Percentiles rank a stretch among this genome's conserved stretches.
These are phyloP conservation scores for Taeniopygia guttata DNA, from an alignment of 2,797 vertebrate genomes.

Conservation along the genomic window DNA sequence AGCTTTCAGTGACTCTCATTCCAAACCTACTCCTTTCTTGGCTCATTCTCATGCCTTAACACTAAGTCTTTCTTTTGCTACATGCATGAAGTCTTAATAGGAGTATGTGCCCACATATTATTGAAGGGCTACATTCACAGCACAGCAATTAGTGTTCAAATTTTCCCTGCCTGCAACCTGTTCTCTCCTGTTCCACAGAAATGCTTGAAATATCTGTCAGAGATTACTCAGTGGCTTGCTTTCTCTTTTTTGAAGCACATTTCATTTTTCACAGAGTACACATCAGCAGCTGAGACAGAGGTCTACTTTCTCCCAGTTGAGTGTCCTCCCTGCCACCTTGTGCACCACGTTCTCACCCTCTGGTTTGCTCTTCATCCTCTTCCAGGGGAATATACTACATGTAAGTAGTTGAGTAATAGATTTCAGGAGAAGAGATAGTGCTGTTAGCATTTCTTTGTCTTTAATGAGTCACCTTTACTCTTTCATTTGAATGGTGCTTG, in stretches of 20 bases:
- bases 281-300: not conserved
- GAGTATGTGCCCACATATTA: not conserved
- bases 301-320: not conserved
- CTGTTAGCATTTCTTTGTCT: not conserved
- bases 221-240: not conserved
- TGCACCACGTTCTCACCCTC: not conserved
- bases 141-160: not conserved
- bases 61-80: not conserved
- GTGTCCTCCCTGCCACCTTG: not conserved
- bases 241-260: not conserved
- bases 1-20: not conserved
- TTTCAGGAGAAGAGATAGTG: not conserved
- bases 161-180: not conserved
- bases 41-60: not conserved
- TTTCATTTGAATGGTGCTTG: fast-evolving
- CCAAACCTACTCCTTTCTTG: not conserved
- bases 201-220: not conserved
- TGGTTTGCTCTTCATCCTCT: not conserved
- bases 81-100: not conserved
- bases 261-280: not conserved
- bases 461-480: not conserved
- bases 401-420: not conserved
- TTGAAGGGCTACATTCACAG: not conserved
- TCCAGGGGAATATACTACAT: not conserved
- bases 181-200: not conserved